phyloP scores from a whole-genome alignment of 1,140 invertebrate genomes.

The Frieseomelitta varia region DNA sequence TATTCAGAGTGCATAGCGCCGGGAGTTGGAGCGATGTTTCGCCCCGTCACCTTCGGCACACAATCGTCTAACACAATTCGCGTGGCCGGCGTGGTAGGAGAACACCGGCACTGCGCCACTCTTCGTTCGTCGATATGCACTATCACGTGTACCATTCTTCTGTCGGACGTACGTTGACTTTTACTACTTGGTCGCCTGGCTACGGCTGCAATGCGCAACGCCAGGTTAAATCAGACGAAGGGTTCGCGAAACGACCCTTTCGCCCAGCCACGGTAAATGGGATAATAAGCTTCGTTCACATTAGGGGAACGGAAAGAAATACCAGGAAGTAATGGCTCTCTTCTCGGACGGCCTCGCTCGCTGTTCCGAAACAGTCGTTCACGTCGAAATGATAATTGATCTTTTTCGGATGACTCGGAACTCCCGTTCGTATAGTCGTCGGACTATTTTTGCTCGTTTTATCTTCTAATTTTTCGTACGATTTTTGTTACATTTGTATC shows the following conservation, averaged over 20 bases:
- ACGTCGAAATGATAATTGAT: not conserved
- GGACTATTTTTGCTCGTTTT: no score
- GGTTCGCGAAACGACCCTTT: constrained; percentile 4
- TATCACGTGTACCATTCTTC: constrained; percentile 46
- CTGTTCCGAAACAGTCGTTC: not conserved
- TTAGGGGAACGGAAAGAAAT: not conserved
- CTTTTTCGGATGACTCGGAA: not conserved
- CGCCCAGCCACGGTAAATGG: not conserved
- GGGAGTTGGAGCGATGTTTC: not conserved
- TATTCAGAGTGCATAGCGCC: constrained; percentile 21
- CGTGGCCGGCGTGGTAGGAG: constrained; percentile 45
- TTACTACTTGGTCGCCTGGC: constrained; percentile 31
- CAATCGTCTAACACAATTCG: constrained; percentile 43
- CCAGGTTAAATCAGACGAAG: not conserved
- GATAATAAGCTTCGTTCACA: constrained; percentile 4
- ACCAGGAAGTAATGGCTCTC: not conserved
- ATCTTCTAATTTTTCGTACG: no score
- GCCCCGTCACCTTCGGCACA: constrained; percentile 22
- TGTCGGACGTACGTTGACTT: constrained; percentile 55
- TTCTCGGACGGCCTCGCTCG: not conserved
- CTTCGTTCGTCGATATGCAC: constrained; percentile 40
- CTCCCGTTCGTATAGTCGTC: no score
- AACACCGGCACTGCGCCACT: constrained; percentile 68
- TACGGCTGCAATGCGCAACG: constrained; percentile 48
- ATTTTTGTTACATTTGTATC: no score